Evolutionary conservation across 2,888 invertebrate genomes (phyloP).

Genomic region (Hipparchia semele): DNA sequence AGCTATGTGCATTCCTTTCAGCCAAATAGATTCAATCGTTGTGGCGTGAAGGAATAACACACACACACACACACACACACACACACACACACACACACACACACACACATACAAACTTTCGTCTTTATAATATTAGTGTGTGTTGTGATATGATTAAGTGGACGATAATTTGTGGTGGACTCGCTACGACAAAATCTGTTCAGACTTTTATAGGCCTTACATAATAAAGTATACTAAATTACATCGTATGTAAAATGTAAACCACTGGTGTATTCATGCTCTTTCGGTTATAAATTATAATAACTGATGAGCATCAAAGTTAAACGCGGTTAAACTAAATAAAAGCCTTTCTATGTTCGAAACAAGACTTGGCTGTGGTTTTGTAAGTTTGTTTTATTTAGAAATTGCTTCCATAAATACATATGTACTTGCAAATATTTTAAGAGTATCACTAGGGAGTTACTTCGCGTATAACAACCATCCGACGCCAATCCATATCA

Average conservation of each 20-base stretch:
- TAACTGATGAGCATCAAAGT: conserved; percentile 1
- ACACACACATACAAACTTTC: too few species aligned
- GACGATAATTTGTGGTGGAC: too few species aligned
- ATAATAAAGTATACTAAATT: background rate
- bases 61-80: too few species aligned
- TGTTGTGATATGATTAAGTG: too few species aligned
- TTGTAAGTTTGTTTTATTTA: background rate
- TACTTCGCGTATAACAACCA: background rate
- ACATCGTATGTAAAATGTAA: background rate
- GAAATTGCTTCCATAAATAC: background rate
- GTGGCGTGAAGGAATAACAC: too few species aligned
- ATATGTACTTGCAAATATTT: too few species aligned
- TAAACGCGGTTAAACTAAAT: background rate
- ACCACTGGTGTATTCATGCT: background rate
- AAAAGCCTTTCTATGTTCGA: conserved; percentile 8
- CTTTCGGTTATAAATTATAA: conserved; percentile 2
- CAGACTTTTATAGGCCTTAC: background rate
- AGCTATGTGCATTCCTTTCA: too few species aligned
- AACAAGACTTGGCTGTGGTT: background rate
- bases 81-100: too few species aligned
- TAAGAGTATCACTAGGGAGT: background rate
- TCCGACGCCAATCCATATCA: background rate
- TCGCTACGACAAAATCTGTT: background rate
- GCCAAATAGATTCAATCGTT: too few species aligned
- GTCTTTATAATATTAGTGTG: too few species aligned